A percentile compares a stretch with the other conserved stretches of the same genome.
These are phyloP conservation scores for Ceramica pisi DNA, from an alignment of 2,888 invertebrate genomes.

Conservation along the genomic window DNA sequence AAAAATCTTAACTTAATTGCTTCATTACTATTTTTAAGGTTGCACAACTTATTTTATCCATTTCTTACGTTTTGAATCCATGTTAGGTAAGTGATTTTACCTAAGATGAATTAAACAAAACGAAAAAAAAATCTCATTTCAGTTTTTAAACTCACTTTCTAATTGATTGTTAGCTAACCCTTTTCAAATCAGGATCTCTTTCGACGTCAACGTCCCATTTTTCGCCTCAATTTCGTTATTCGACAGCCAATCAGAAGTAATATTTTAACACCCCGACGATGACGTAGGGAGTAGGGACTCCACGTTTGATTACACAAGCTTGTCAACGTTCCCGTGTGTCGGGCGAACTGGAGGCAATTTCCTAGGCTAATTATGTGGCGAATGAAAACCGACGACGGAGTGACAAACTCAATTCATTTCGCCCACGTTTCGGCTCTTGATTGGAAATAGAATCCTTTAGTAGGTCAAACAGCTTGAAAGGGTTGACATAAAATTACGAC, in stretches of 20 bases:
- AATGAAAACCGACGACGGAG: slow-evolving; percentile 81
- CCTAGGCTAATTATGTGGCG: slow-evolving; percentile 85
- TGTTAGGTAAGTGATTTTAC: too few species aligned
- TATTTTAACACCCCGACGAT: slow-evolving; percentile 44
- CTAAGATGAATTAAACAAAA: too few species aligned
- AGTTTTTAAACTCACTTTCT: neutral
- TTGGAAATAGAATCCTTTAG: slow-evolving; percentile 53
- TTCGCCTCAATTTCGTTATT: slow-evolving; percentile 15
- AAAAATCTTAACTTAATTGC: slow-evolving; percentile 12
- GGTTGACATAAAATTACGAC: slow-evolving; percentile 38
- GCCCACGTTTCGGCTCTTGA: slow-evolving; percentile 51
- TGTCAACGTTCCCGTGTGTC: slow-evolving; percentile 67
- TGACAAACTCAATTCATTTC: slow-evolving; percentile 79
- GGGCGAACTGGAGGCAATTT: slow-evolving; percentile 79
- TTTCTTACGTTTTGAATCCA: too few species aligned
- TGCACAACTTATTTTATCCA: too few species aligned
- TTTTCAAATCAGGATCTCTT: neutral
- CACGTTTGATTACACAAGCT: slow-evolving; percentile 62
- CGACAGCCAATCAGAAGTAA: slow-evolving; percentile 50
- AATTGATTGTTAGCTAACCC: neutral
- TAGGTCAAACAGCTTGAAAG: slow-evolving; percentile 44
- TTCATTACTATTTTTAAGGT: slow-evolving; percentile 5
- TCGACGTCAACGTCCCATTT: neutral
- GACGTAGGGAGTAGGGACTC: slow-evolving; percentile 28
- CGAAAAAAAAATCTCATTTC: too few species aligned